Percentiles rank a stretch among this genome's conserved stretches.
phyloP scores from a whole-genome alignment of 1,140 invertebrate genomes.

The Drosophila trapezifrons region DNA sequence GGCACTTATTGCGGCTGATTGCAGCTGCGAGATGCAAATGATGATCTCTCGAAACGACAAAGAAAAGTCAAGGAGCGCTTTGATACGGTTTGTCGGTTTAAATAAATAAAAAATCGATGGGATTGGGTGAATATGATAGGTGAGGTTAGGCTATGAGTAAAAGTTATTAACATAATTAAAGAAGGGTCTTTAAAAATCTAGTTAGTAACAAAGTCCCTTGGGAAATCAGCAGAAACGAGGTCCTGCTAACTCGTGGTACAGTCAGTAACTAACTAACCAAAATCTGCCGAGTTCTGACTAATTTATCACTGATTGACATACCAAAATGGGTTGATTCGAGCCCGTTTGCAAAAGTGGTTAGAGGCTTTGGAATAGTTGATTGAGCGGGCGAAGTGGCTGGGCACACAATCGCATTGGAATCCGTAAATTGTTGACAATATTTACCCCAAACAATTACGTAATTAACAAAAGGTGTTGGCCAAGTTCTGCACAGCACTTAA shows the following conservation, averaged over 20 bases:
- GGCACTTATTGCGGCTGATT: slow-evolving; percentile 34
- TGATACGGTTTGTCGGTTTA: neutral
- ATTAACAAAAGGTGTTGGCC: slow-evolving; percentile 74
- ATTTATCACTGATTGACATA: slow-evolving; percentile 10
- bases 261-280: neutral
- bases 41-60: slow-evolving; percentile 14
- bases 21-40: slow-evolving; percentile 29
- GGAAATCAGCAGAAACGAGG: neutral
- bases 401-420: slow-evolving; percentile 21
- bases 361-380: slow-evolving; percentile 24
- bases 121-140: neutral
- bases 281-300: neutral
- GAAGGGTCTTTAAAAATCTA: neutral
- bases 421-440: slow-evolving; percentile 47
- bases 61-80: slow-evolving; percentile 10
- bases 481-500: slow-evolving; percentile 66
- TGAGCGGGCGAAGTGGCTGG: slow-evolving; percentile 20
- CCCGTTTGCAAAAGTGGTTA: slow-evolving; percentile 3
- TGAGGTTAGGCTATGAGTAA: neutral
- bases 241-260: neutral
- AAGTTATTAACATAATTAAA: neutral
- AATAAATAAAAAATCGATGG: neutral
- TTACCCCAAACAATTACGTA: slow-evolving; percentile 70
- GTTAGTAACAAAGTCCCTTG: neutral
- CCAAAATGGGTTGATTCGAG: slow-evolving; percentile 22